Evolutionary conservation across 2,797 vertebrate species (phyloP), one percentile per base, ranked within the genome.

Genomic region (Antennarius maculatus): DNA sequence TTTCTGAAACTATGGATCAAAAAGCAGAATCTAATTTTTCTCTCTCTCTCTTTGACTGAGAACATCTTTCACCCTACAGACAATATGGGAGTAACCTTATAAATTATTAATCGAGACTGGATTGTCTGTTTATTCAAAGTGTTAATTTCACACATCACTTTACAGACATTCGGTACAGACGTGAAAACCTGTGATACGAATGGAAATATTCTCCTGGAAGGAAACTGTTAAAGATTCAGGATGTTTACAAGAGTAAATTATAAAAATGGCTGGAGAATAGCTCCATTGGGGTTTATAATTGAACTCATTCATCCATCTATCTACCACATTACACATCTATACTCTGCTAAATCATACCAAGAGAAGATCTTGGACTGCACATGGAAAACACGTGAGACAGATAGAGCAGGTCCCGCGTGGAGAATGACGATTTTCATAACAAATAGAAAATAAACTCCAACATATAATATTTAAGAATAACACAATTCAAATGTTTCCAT

Each of bases 251-350:
- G 64, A 58, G 54, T 29, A 42, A 37, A 53, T 74, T 61, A 23
- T 64, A 71, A 52, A 78, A 79, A 77, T 67, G 76, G 77, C 74
- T 74, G n/a, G 6, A 66, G 47, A 69, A 65, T 71, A 71, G 66
- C 70, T 61, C 57, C 63, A 84, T 74, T 79, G 77, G 82, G 57
- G 83, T 82, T 74, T 68, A 87, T 87, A 81, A 85, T 82, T 79
- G 65, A 76, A 77, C 72, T 71, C 60, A 84, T 23, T 92, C 55
- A 76, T 88, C 70, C 69, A 63, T 80, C 74, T 61, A 18, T 67
- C 60, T 75, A 55, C 52, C 23, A 53, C 47, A 67, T 80, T 64
- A 75, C 45, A 68, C 16, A 8, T 5, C 31, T 7, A 42, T 34
- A 59, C 54, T 61, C 43, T 43, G 2, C 37, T 11, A 39, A 39